Evolutionary conservation across 2,888 invertebrate species (phyloP), one percentile per base, ranked within the genome.

Genomic region (Amblyteles armatorius): DNA sequence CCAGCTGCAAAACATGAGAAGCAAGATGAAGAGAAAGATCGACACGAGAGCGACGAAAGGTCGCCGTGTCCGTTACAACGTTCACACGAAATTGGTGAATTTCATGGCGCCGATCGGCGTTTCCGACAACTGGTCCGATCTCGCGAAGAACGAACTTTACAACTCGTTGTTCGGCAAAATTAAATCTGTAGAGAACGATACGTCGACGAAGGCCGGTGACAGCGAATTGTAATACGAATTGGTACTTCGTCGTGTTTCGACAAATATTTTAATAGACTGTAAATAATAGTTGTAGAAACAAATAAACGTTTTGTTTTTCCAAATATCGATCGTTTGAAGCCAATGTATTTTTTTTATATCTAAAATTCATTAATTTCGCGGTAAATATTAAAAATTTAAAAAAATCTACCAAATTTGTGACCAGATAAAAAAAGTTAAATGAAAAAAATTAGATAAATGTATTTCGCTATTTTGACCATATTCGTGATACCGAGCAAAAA

Each of bases 1-100:
- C 86, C 97, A 98, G 84, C 94, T 99, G 83, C 99, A 99, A 93
- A 98, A 97, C 93, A 95, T 99, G 94, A 94, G 99, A 55, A 98
- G 96, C 91, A 98, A 98, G 94, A 97, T 98, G 96, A 99, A 99
- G 93, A 96, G 97, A 88, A 98, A 97, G 94, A 97, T 99, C 0
- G 99, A 99, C 92, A 98, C 98, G 0, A 96, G 96, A 93, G 99
- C 99, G 0, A 98, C 98, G 5, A 99, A 99, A 94, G 99, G 99
- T 0, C 95, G 99, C 82, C 98, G 97, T 94, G 96, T 99, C 73
- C 96, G 98, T 91, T 98, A 97, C 94, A 96, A 96, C 83, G 96
- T 98, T 0, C 98, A 98, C 92, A 96, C 97, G 76, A 97, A 98
- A 92, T 94, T 99, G 73, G 96, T 98, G 0, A 99, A 98, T 94